Conservation (phyloP, 2,113 vertebrate species). For the Oncorhynchus gorbuscha region DNA sequence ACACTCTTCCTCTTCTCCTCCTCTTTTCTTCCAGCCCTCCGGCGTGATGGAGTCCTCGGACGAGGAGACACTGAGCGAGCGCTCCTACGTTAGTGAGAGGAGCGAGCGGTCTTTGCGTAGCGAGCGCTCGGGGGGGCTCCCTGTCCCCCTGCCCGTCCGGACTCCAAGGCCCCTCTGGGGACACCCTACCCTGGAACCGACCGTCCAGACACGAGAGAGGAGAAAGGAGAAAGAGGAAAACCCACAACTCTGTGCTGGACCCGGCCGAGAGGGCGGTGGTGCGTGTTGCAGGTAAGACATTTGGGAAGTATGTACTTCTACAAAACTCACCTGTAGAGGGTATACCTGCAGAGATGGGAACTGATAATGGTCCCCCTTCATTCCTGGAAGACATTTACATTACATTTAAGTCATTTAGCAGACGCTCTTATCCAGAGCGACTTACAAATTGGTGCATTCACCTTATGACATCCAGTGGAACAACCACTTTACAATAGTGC, state of each 20-base stretch:
- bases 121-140: conserved; percentile 90
- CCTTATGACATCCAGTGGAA: no score
- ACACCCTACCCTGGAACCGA: conserved; percentile 94
- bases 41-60: conserved; percentile 92
- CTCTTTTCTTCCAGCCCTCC: conserved; percentile 20
- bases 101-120: conserved; percentile 90
- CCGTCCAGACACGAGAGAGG: conserved; percentile 92
- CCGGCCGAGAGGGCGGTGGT: conserved; percentile 96
- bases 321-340: no score
- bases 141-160: conserved; percentile 87
- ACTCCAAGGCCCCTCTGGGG: conserved; percentile 83
- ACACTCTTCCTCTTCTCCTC: background rate
- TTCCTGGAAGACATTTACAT: background rate
- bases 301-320: background rate
- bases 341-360: background rate
- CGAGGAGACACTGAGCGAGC: conserved; percentile 94
- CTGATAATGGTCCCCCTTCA: background rate
- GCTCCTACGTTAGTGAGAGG: conserved; percentile 87
- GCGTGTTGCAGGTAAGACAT: conserved; percentile 88
- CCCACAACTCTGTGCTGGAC: conserved; percentile 95
- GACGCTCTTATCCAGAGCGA: no score
- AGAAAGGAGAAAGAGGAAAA: conserved; percentile 94
- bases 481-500: no score
- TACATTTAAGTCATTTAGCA: no score
- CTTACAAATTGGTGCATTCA: no score